Percentiles rank a stretch among this genome's conserved stretches.
phyloP scores from a whole-genome alignment of 2,888 invertebrate species.

The Limnephilus rhombicus region DNA sequence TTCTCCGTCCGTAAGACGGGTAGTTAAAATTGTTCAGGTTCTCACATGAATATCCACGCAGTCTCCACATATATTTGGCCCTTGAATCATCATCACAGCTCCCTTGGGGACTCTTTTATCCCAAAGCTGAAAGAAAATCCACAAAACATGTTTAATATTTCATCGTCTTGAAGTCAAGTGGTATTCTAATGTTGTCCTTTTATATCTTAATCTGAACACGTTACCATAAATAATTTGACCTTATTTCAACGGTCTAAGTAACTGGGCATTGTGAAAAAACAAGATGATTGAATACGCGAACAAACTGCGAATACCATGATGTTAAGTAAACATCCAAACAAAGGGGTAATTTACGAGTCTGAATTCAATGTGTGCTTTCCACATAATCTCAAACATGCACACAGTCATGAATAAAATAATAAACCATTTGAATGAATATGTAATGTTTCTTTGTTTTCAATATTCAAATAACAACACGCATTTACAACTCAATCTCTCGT shows the following conservation, averaged over 20 bases:
- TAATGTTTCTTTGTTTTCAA: background rate
- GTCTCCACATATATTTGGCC: conserved; percentile 78
- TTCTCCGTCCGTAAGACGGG: too few species aligned
- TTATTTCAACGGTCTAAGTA: background rate
- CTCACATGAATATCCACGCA: conserved; percentile 78
- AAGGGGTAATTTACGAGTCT: background rate
- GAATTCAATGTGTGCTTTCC: background rate
- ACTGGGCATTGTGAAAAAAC: background rate
- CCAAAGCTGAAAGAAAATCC: conserved; percentile 76
- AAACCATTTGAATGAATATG: background rate
- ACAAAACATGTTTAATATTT: background rate
- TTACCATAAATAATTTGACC: background rate
- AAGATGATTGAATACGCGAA: background rate
- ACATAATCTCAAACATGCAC: background rate
- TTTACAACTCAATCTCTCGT: too few species aligned
- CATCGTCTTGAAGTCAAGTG: background rate
- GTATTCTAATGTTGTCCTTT: background rate
- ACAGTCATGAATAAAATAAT: background rate
- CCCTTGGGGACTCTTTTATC: conserved; percentile 76
- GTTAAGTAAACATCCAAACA: background rate
- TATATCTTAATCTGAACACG: background rate
- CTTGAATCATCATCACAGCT: conserved; percentile 77
- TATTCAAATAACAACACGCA: background rate
- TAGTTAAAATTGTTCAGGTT: too few species aligned
- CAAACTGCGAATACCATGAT: background rate